A percentile compares a stretch with the other conserved stretches of the same genome.
Evolutionary conservation across 1,140 invertebrate genomes (phyloP).

Genomic region (Drosophila bocki): DNA sequence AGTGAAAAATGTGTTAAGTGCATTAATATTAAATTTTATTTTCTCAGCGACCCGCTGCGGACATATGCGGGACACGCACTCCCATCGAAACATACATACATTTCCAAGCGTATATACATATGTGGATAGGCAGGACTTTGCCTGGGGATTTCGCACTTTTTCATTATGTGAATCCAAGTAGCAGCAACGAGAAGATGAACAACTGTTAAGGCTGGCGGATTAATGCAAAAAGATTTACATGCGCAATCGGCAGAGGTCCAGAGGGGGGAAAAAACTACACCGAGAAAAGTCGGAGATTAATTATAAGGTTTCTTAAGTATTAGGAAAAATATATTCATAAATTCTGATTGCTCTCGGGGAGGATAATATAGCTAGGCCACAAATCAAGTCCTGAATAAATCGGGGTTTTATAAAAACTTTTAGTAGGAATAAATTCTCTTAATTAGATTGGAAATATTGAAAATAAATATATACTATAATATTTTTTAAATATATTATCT

Average conservation of each 20-base stretch:
- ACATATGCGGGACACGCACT: conserved; percentile 39
- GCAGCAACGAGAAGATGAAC: conserved; percentile 49
- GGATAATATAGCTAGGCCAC: too few relatives aligned
- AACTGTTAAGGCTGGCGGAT: conserved; percentile 57
- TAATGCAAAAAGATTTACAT: conserved; percentile 76
- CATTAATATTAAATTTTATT: conserved; percentile 77
- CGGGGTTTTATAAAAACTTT: too few relatives aligned
- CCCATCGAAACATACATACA: background rate
- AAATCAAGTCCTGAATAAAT: too few relatives aligned
- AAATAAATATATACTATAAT: too few relatives aligned
- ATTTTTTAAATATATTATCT: too few relatives aligned
- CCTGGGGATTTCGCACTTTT: conserved; percentile 44
- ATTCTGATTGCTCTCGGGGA: background rate
- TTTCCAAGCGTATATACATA: background rate
- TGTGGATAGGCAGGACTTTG: conserved; percentile 15
- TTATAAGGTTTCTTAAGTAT: background rate
- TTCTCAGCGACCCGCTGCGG: conserved; percentile 24
- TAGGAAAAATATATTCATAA: background rate
- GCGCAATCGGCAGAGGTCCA: conserved; percentile 51
- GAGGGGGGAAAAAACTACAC: conserved; percentile 9
- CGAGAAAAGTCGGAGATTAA: background rate
- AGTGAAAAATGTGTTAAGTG: conserved; percentile 78
- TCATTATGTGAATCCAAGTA: conserved; percentile 52
- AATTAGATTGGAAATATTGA: background rate
- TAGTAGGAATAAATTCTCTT: background rate